phyloP scores from a whole-genome alignment of 2,113 vertebrate species.

The Brienomyrus longianalis region DNA sequence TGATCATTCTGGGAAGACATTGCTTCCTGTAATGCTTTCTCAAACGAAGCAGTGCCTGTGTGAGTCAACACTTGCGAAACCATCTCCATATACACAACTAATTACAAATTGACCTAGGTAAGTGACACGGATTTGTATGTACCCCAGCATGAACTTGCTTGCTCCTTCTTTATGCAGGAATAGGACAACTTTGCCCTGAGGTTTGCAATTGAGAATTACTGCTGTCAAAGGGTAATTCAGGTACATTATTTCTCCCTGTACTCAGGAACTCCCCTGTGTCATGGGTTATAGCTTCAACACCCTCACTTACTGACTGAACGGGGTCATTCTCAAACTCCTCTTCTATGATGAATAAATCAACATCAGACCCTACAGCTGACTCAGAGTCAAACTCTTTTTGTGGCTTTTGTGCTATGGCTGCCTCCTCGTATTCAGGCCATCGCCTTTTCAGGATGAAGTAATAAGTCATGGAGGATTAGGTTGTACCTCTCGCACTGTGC shows the following conservation, averaged over 20 bases:
- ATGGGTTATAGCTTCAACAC: background rate
- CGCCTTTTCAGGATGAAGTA: background rate
- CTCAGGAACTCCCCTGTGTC: background rate
- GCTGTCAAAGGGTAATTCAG: background rate
- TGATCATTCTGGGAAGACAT: background rate
- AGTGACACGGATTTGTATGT: background rate
- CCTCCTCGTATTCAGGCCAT: background rate
- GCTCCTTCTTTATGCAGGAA: background rate
- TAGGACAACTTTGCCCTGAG: background rate
- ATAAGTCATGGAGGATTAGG: background rate
- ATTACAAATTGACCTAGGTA: background rate
- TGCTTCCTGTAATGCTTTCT: background rate
- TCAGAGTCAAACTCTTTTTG: background rate
- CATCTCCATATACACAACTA: background rate
- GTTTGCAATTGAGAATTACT: background rate
- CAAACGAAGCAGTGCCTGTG: background rate
- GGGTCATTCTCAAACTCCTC: background rate
- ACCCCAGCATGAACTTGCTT: background rate
- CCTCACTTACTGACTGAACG: background rate
- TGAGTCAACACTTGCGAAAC: background rate
- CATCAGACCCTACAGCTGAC: background rate
- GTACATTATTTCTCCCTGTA: background rate
- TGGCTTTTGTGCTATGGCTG: background rate
- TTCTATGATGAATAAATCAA: background rate
- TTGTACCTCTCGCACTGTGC: background rate